Percentiles rank a stretch among this genome's conserved stretches.
phyloP scores from a whole-genome alignment of 2,888 invertebrate genomes.

The Rhogogaster chlorosoma region DNA sequence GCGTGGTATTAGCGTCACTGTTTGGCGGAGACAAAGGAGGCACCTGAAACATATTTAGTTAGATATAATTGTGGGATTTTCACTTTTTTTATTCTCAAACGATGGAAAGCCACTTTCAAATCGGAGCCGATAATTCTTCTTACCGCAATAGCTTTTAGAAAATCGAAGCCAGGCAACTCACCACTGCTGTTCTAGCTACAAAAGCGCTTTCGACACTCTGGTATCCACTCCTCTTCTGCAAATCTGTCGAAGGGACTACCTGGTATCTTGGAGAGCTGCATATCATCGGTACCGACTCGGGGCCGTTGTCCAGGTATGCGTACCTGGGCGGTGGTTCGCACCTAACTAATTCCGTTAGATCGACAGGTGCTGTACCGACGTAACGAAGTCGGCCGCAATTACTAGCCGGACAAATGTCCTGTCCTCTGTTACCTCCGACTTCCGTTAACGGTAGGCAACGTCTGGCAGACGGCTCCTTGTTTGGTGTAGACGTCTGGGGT shows the following conservation, averaged over 20 bases:
- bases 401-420: conserved; percentile 67
- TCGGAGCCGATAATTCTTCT: too few relatives aligned
- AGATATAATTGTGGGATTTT: neutral
- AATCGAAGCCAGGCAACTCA: conserved; percentile 60
- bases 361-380: conserved; percentile 66
- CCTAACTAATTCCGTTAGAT: conserved; percentile 60
- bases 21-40: conserved; percentile 75
- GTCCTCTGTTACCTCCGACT: conserved; percentile 65
- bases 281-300: conserved; percentile 72
- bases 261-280: conserved; percentile 72
- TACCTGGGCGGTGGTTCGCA: conserved; percentile 68
- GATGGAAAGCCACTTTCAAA: too few relatives aligned
- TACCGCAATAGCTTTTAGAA: neutral
- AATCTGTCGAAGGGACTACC: conserved; percentile 66
- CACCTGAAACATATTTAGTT: conserved; percentile 63
- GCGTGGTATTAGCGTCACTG: conserved; percentile 74
- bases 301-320: conserved; percentile 67
- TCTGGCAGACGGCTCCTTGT: conserved; percentile 74
- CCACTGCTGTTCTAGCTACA: conserved; percentile 75
- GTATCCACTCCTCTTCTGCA: conserved; percentile 59
- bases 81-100: neutral
- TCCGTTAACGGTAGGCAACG: conserved; percentile 73
- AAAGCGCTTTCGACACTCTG: conserved; percentile 75
- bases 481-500: conserved; percentile 74
- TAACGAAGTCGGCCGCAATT: conserved; percentile 72